Conservation (phyloP, 2,888 invertebrate species). For the Gari tellinella region DNA sequence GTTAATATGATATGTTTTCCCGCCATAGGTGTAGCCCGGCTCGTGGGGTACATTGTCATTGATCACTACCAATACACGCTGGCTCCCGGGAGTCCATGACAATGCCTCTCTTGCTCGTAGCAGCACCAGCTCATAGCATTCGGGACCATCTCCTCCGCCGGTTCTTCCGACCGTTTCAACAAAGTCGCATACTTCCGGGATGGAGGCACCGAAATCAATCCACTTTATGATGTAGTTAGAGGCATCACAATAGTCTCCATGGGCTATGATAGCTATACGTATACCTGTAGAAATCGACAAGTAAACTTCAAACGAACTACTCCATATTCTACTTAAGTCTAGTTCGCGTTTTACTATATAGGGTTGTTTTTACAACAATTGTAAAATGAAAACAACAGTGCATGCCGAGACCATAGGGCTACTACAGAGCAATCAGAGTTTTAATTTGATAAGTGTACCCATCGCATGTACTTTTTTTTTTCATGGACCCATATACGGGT, state of each 20-base stretch:
- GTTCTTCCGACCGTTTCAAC: slow-evolving; percentile 70
- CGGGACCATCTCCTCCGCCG: slow-evolving; percentile 75
- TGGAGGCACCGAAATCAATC: slow-evolving; percentile 74
- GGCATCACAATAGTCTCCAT: slow-evolving; percentile 79
- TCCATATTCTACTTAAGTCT: too few relatives aligned
- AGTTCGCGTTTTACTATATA: too few relatives aligned
- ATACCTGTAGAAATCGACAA: slow-evolving; percentile 64
- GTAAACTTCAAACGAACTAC: neutral
- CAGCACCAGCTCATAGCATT: slow-evolving; percentile 80
- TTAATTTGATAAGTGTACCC: too few relatives aligned
- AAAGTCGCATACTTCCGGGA: slow-evolving; percentile 71
- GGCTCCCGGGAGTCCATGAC: slow-evolving; percentile 76
- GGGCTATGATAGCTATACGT: slow-evolving; percentile 75
- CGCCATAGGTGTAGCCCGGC: slow-evolving; percentile 59
- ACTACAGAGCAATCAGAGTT: too few relatives aligned
- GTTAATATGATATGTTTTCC: slow-evolving; percentile 70
- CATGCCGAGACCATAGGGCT: too few relatives aligned
- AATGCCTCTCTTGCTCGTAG: slow-evolving; percentile 67
- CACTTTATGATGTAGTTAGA: slow-evolving; percentile 73
- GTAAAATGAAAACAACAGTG: too few relatives aligned
- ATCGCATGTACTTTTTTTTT: too few relatives aligned
- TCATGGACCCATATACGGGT: too few relatives aligned
- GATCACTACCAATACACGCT: slow-evolving; percentile 76
- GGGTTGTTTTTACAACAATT: too few relatives aligned
- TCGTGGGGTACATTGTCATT: slow-evolving; percentile 75